Evolutionary conservation across 1,140 invertebrate genomes (phyloP), one percentile per base, ranked within the genome.

Genomic region (Cydia pomonella): DNA sequence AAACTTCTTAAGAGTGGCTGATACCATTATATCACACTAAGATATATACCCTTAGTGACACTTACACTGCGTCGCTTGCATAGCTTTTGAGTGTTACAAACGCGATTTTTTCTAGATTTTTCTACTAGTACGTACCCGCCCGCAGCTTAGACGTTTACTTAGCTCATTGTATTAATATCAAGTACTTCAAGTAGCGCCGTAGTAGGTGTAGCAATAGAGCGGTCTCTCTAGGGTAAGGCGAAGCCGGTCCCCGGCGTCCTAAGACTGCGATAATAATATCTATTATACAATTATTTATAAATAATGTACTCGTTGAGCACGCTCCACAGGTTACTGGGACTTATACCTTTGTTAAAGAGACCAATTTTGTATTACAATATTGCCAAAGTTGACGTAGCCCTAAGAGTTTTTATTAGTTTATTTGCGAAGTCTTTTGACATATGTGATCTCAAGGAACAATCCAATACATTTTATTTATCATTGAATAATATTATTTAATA

Each of bases 261-360:
- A 91, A 91, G 89, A 91, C 89, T 91, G 89, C 87, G 77, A 69
- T 85, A 87, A 87, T 79, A 76, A 69, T 77, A 80, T 78, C 73
- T 77, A 69, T 75, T 78, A 83, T 89, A 89, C 82, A 89, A 69
- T 69, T 69, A 69, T 23, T 69, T 41, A 33, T 69, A 41, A 59
- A 59, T 33, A 18, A 69, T 69, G 64, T 69, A 69, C 64, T 69
- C 64, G 64, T 69, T 69, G 29, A 69, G 76, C 59, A 38, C 73
- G 66, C 41, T 80, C 69, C 73, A 76, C 73, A 74, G 81, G 75
- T 79, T 74, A 76, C 79, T 82, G 74, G 73, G 64, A 69, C 63
- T 66, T 27, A 29, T 66, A 66, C 64, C 64, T 69, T 69, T 41
- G 64, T 69, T 69, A 41, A 38, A 38, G 29, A 69, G 29, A 69